Conservation (phyloP, 2,888 invertebrate genomes). For the Apodemia mormo region DNA sequence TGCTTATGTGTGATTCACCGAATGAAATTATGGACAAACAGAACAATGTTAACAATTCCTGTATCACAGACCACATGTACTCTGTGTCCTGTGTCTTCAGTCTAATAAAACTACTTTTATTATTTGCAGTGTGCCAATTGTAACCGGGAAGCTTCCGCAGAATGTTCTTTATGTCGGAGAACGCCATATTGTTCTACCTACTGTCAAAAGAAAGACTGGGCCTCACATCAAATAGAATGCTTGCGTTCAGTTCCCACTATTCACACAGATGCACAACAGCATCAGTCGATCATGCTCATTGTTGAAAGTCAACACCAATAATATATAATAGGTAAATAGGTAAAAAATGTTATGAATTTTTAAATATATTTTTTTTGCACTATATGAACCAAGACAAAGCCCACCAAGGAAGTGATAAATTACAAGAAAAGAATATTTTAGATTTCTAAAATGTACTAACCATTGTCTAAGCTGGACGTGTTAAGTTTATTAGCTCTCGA, state of each 20-base stretch:
- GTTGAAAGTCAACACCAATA: slow-evolving; percentile 88
- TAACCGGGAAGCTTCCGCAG: slow-evolving; percentile 92
- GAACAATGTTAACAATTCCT: too few relatives aligned
- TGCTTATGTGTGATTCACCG: too few relatives aligned
- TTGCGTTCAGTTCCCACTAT: slow-evolving; percentile 84
- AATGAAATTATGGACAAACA: too few relatives aligned
- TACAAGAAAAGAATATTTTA: not conserved
- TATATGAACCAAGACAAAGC: not conserved
- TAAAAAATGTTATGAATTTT: slow-evolving; percentile 21
- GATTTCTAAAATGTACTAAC: not conserved
- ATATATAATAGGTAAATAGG: slow-evolving; percentile 43
- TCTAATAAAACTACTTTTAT: not conserved
- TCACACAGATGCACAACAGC: slow-evolving; percentile 68
- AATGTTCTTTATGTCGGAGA: slow-evolving; percentile 92
- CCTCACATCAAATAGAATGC: slow-evolving; percentile 91
- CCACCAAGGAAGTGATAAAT: not conserved
- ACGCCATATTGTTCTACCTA: slow-evolving; percentile 95
- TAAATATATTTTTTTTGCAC: not conserved
- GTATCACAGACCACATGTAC: too few relatives aligned
- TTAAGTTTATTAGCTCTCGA: not conserved
- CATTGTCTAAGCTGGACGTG: not conserved
- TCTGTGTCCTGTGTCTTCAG: too few relatives aligned
- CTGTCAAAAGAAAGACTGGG: slow-evolving; percentile 95
- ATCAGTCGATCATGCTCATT: slow-evolving; percentile 92
- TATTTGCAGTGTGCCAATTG: slow-evolving; percentile 91